Conservation (phyloP, 2,888 invertebrate species). For the Zygogramma bicolorata region DNA sequence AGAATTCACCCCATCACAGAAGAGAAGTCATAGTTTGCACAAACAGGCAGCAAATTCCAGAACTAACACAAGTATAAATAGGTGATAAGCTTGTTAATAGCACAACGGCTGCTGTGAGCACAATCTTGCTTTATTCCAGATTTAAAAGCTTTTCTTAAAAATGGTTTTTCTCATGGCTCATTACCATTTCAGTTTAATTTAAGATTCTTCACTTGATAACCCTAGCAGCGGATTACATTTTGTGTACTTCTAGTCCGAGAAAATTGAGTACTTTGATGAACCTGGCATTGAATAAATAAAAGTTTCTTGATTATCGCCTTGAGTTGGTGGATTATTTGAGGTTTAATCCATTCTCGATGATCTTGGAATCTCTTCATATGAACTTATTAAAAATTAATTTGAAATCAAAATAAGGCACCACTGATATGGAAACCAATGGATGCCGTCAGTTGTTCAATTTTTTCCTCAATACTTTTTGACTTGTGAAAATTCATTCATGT, state of each 20-base stretch:
- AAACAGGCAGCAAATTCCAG: conserved; percentile 50
- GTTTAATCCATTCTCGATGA: too few relatives aligned
- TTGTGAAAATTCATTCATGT: too few relatives aligned
- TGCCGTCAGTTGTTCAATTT: too few relatives aligned
- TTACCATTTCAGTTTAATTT: conserved; percentile 46
- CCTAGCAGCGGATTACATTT: conserved; percentile 11
- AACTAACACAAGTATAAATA: conserved; percentile 53
- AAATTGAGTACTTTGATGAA: not conserved
- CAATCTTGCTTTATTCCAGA: conserved; percentile 53
- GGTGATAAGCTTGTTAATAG: conserved; percentile 55
- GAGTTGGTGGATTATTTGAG: too few relatives aligned
- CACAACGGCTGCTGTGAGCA: conserved; percentile 57
- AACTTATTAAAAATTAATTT: too few relatives aligned
- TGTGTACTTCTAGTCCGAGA: not conserved
- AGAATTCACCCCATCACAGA: not conserved
- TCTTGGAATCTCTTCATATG: too few relatives aligned
- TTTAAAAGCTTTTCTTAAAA: conserved; percentile 44
- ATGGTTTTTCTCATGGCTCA: conserved; percentile 36
- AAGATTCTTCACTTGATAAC: conserved; percentile 27
- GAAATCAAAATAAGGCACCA: too few relatives aligned
- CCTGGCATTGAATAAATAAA: too few relatives aligned
- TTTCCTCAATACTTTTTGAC: too few relatives aligned
- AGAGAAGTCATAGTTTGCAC: conserved; percentile 24
- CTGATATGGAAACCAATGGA: too few relatives aligned
- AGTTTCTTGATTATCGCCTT: too few relatives aligned